Conservation (phyloP, 1,140 invertebrate genomes). For the Pemphigus obesinymphae region DNA sequence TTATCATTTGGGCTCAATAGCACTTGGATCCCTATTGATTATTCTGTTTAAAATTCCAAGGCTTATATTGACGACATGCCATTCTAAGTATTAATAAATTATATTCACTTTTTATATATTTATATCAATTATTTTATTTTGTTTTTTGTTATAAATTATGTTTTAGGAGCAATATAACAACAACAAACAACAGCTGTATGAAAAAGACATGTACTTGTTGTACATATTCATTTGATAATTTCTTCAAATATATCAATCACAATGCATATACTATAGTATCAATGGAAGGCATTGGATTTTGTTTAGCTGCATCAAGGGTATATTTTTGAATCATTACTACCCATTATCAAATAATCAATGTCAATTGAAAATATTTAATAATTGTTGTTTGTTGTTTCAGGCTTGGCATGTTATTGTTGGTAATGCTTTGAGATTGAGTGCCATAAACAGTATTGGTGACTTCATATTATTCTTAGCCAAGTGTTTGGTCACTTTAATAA, state of each 20-base stretch:
- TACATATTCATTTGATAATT: slow-evolving; percentile 83
- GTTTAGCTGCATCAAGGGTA: slow-evolving; percentile 73
- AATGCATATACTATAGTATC: slow-evolving; percentile 89
- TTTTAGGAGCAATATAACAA: background rate
- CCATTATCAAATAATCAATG: background rate
- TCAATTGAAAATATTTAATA: slow-evolving; percentile 3
- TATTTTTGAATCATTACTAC: slow-evolving; percentile 46
- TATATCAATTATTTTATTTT: background rate
- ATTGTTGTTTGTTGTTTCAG: slow-evolving; percentile 52
- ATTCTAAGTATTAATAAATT: slow-evolving; percentile 66
- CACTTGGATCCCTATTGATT: slow-evolving; percentile 84
- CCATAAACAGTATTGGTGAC: slow-evolving; percentile 89
- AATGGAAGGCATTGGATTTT: slow-evolving; percentile 78
- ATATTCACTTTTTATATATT: background rate
- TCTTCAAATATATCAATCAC: slow-evolving; percentile 84
- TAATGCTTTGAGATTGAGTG: slow-evolving; percentile 81
- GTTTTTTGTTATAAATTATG: background rate
- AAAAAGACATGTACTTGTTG: slow-evolving; percentile 82
- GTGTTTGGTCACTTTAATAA: slow-evolving; percentile 76
- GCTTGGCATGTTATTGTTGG: slow-evolving; percentile 77
- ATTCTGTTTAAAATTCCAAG: slow-evolving; percentile 85
- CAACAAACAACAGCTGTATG: slow-evolving; percentile 1
- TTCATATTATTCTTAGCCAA: slow-evolving; percentile 92
- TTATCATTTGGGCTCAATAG: slow-evolving; percentile 86
- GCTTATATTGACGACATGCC: slow-evolving; percentile 76